Percentiles rank a stretch among this genome's conserved stretches.
Evolutionary conservation across 1,140 invertebrate genomes (phyloP).

Genomic region (Caerostris extrusa): DNA sequence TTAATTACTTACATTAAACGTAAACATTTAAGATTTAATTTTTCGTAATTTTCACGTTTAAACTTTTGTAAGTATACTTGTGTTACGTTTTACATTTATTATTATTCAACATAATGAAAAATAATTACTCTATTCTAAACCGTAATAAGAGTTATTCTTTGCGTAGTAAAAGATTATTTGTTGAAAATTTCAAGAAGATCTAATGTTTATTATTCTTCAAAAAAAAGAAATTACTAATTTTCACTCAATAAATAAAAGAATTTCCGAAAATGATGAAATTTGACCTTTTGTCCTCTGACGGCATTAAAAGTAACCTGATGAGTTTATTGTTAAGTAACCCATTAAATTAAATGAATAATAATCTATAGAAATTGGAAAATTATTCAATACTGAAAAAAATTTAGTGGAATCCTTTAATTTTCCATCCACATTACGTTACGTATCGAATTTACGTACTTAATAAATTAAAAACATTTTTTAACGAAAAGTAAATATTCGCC

Average conservation of each 20-base stretch:
- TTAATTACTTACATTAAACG: too few species aligned
- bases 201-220: too few species aligned
- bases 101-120: too few species aligned
- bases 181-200: too few species aligned
- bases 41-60: too few species aligned
- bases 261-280: not conserved
- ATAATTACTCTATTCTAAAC: too few species aligned
- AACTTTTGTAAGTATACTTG: too few species aligned
- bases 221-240: too few species aligned
- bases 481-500: not conserved
- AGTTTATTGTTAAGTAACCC: not conserved
- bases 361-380: not conserved
- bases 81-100: too few species aligned
- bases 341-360: not conserved
- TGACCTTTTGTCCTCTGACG: not conserved
- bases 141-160: too few species aligned
- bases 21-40: too few species aligned
- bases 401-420: not conserved
- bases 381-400: not conserved
- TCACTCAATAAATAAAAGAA: not conserved
- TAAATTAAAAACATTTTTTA: not conserved
- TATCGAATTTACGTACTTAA: not conserved
- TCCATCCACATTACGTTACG: not conserved
- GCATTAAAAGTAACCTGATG: not conserved
- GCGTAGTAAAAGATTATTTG: too few species aligned